phyloP scores from a whole-genome alignment of 2,888 invertebrate genomes.

The Aethes cnicana region DNA sequence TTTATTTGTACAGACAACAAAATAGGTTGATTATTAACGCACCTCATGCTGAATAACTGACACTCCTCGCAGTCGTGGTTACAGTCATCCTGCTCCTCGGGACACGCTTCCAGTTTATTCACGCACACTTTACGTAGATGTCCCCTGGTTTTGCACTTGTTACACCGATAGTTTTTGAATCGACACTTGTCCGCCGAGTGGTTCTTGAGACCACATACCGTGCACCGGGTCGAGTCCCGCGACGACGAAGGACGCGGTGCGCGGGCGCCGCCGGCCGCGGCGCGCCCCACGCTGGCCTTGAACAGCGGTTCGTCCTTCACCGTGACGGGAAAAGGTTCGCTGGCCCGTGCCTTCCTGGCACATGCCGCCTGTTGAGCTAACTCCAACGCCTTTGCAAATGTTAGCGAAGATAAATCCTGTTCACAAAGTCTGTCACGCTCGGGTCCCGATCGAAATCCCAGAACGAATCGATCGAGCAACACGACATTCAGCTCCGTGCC shows the following conservation, averaged over 20 bases:
- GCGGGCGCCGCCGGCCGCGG: background rate
- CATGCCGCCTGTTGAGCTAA: slow-evolving; percentile 25
- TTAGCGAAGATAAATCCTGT: background rate
- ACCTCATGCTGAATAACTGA: background rate
- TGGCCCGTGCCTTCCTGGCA: slow-evolving; percentile 8
- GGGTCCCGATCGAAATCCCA: slow-evolving; percentile 21
- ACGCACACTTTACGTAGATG: slow-evolving; percentile 10
- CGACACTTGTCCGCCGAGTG: background rate
- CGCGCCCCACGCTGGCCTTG: background rate
- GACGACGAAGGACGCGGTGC: background rate
- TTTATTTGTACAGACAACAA: background rate
- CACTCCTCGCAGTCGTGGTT: slow-evolving; percentile 4
- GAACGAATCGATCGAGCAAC: slow-evolving; percentile 27
- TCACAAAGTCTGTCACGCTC: slow-evolving; percentile 20
- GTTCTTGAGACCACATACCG: slow-evolving; percentile 34
- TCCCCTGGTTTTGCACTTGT: slow-evolving; percentile 2
- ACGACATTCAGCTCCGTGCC: slow-evolving; percentile 14
- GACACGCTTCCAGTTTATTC: background rate
- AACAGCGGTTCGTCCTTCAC: slow-evolving; percentile 22
- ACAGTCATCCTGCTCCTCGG: background rate
- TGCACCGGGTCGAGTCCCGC: background rate
- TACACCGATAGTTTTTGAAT: slow-evolving; percentile 10
- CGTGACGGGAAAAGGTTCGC: background rate
- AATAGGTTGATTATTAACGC: background rate
- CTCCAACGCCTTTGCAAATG: slow-evolving; percentile 23